Percentiles rank a stretch among this genome's conserved stretches.
Conservation (phyloP, 1,140 invertebrate genomes). For the Spodoptera frugiperda region DNA sequence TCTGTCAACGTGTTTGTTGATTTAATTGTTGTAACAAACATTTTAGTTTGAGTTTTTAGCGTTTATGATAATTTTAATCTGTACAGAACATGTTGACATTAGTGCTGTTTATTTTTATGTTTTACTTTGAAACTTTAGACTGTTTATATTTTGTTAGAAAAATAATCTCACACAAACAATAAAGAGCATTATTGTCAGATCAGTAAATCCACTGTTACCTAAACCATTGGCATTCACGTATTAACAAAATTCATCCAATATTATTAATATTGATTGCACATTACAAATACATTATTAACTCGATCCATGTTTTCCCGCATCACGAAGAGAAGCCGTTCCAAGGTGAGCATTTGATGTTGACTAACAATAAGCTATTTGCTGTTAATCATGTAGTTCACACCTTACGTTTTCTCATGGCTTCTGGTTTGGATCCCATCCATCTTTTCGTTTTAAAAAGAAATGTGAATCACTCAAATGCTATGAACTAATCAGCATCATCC, state of each 20-base stretch:
- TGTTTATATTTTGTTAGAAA: slow-evolving; percentile 18
- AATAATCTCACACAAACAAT: slow-evolving; percentile 49
- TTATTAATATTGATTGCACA: slow-evolving; percentile 69
- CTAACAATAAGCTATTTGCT: slow-evolving; percentile 19
- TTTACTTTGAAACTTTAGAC: not conserved
- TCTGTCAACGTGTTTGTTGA: not conserved
- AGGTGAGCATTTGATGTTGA: slow-evolving; percentile 64
- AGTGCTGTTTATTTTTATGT: not conserved
- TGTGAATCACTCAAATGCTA: no score
- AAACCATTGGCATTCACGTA: slow-evolving; percentile 54
- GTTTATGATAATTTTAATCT: no score
- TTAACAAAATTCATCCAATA: slow-evolving; percentile 58
- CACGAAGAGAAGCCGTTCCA: slow-evolving; percentile 63
- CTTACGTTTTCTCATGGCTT: not conserved
- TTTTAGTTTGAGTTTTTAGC: no score
- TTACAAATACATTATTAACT: slow-evolving; percentile 62
- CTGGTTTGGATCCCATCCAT: not conserved
- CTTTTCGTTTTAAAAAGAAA: not conserved
- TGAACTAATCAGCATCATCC: no score
- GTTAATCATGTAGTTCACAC: slow-evolving; percentile 24
- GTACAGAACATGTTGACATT: not conserved
- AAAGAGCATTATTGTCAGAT: slow-evolving; percentile 59
- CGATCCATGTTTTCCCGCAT: slow-evolving; percentile 70
- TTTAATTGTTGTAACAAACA: not conserved
- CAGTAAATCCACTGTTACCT: slow-evolving; percentile 34